phyloP scores from a whole-genome alignment of 2,888 invertebrate species.

The Marasmarcha lunaedactyla region DNA sequence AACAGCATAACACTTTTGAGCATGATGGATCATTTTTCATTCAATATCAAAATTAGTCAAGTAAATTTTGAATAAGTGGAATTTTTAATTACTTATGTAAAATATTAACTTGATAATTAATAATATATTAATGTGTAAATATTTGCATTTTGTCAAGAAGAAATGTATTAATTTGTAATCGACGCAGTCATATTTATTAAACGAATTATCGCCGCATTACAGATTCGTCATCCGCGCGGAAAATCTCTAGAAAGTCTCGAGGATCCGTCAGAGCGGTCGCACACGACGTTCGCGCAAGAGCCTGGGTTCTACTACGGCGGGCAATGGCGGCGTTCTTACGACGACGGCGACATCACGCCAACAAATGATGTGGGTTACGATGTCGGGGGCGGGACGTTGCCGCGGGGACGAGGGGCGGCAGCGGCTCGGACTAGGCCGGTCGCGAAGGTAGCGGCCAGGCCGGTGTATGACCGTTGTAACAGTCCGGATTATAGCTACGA shows the following conservation, averaged over 20 bases:
- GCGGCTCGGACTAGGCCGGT: conserved; percentile 84
- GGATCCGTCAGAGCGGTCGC: conserved; percentile 78
- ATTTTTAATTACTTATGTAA: too few relatives aligned
- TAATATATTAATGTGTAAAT: too few relatives aligned
- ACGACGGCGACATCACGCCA: conserved; percentile 89
- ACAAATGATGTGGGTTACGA: conserved; percentile 81
- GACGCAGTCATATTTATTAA: too few relatives aligned
- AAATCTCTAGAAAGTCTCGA: conserved; percentile 89
- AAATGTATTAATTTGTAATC: too few relatives aligned
- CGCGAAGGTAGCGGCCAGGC: conserved; percentile 78
- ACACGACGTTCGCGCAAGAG: conserved; percentile 73
- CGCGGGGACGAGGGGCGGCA: conserved; percentile 77
- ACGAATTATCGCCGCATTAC: too few relatives aligned
- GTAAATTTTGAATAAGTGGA: too few relatives aligned
- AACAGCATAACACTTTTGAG: too few relatives aligned
- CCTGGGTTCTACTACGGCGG: conserved; percentile 71
- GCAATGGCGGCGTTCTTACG: conserved; percentile 83
- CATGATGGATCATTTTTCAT: too few relatives aligned
- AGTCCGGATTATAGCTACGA: conserved; percentile 61
- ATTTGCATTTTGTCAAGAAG: too few relatives aligned
- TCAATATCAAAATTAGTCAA: too few relatives aligned
- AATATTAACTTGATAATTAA: too few relatives aligned
- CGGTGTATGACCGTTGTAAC: conserved; percentile 49
- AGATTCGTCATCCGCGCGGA: conserved; percentile 86
- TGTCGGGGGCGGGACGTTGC: conserved; percentile 88